A percentile compares a stretch with the other conserved stretches of the same genome.
Evolutionary conservation across 2,888 invertebrate genomes (phyloP).

Genomic region (Hipparchia sbordonii): DNA sequence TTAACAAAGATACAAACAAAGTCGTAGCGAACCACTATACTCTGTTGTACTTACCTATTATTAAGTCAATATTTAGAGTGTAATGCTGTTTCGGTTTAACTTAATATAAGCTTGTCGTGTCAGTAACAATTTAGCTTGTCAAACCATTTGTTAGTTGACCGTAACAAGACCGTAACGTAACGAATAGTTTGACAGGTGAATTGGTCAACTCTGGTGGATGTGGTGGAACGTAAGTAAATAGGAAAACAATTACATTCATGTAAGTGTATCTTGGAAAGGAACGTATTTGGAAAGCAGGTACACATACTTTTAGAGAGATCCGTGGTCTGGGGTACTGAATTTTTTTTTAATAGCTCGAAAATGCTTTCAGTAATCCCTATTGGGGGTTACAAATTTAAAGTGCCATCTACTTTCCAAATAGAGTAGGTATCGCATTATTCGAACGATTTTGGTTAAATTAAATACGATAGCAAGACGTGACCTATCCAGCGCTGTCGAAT

Average conservation of each 20-base stretch:
- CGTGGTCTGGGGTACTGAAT: too few relatives aligned
- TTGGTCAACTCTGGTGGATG: slow-evolving; percentile 17
- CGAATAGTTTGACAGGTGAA: slow-evolving; percentile 24
- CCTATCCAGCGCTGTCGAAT: background rate
- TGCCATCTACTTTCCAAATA: too few relatives aligned
- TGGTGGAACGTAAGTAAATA: slow-evolving; percentile 9
- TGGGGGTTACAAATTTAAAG: too few relatives aligned
- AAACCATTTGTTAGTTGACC: slow-evolving; percentile 31
- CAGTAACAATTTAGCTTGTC: slow-evolving; percentile 1
- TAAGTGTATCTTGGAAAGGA: background rate
- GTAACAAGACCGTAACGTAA: slow-evolving; percentile 37
- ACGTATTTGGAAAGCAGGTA: too few relatives aligned
- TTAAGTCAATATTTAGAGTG: background rate
- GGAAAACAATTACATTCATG: slow-evolving; percentile 17
- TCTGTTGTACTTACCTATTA: too few relatives aligned
- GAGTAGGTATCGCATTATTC: too few relatives aligned
- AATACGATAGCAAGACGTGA: background rate
- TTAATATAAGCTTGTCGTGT: background rate
- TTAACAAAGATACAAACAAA: too few relatives aligned
- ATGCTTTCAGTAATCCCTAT: too few relatives aligned
- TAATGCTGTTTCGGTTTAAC: background rate
- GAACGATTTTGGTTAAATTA: background rate
- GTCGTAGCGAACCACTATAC: too few relatives aligned
- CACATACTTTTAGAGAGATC: too few relatives aligned
- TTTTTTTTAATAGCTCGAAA: too few relatives aligned